phyloP scores from a whole-genome alignment of 2,113 vertebrate species.

The Brachypodius melanocephalos region DNA sequence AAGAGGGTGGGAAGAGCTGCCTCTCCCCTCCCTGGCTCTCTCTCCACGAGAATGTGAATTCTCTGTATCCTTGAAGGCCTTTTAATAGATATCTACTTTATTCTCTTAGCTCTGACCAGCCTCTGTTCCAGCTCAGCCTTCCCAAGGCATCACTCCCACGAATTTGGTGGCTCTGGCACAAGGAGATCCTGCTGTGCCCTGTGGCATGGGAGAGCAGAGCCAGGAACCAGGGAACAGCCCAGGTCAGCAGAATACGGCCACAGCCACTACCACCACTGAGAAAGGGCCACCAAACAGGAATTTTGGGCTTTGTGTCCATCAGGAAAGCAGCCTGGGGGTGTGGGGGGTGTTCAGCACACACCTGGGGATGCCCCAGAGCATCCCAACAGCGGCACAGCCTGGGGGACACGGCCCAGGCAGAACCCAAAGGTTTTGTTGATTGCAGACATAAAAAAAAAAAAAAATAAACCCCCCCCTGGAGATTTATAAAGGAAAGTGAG shows the following conservation, averaged over 20 bases:
- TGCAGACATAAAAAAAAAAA: neutral
- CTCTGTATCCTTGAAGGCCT: neutral
- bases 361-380: neutral
- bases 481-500: neutral
- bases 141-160: neutral
- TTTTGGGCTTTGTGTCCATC: neutral
- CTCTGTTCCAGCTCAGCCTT: neutral
- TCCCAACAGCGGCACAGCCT: neutral
- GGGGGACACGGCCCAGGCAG: neutral
- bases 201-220: neutral
- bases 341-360: neutral
- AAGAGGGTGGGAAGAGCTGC: neutral
- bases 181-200: neutral
- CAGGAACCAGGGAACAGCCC: neutral
- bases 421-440: neutral
- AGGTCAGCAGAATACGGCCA: too few relatives aligned
- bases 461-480: neutral
- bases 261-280: neutral
- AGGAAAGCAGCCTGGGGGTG: neutral
- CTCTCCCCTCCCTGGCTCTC: neutral
- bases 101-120: neutral
- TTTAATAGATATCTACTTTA: neutral
- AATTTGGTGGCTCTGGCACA: neutral
- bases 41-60: neutral
- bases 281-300: neutral